Evolutionary conservation across 2,113 vertebrate genomes (phyloP), one percentile per base, ranked within the genome.

Genomic region (Oxyura jamaicensis): DNA sequence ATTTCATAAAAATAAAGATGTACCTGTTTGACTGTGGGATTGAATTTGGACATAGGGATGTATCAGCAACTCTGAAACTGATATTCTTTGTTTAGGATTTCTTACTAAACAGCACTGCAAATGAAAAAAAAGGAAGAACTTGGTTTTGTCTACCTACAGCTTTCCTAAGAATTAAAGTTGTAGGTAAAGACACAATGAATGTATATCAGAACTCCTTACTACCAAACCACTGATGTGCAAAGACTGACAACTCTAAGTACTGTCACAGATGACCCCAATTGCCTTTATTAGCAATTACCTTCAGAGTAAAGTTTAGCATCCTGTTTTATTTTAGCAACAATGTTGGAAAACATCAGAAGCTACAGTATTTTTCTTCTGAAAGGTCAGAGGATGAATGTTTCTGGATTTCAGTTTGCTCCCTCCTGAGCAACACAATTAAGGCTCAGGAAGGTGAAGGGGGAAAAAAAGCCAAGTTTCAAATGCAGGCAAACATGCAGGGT

Each of bases 31-130:
- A 73, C 93, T 86, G 7, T 98, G 97, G 84, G 97, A 91, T 95
- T 99, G 99, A 85, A 99, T 98, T 90, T 99, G 98, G 80, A 99
- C 98, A 83, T 99, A 99, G 0, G 98, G 98, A 97, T 99, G 99
- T 8, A 95, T 97, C 78, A 99, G 95, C 66, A 99, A 97, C 83
- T 99, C 98, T 46, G 98, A 94, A 93, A 99, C 98, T 22, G 99
- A 99, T 96, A 99, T 98, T 91, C 99, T 97, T 87, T 99, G 98
- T 93, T 98, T 99, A 55, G 99, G 99, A 95, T 99, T 98, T 87
- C 99, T 98, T 95, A 99, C 93, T 96, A 99, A 98, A 96, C 99
- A 99, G 65, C 93, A 95, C 99, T 99, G 91, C 20, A 86, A 92
- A 29, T 15, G 62, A 85, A 85, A 90, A 68, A 3, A 89, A 46